phyloP scores from a whole-genome alignment of 1,140 invertebrate species.

The Macrobrachium nipponense region DNA sequence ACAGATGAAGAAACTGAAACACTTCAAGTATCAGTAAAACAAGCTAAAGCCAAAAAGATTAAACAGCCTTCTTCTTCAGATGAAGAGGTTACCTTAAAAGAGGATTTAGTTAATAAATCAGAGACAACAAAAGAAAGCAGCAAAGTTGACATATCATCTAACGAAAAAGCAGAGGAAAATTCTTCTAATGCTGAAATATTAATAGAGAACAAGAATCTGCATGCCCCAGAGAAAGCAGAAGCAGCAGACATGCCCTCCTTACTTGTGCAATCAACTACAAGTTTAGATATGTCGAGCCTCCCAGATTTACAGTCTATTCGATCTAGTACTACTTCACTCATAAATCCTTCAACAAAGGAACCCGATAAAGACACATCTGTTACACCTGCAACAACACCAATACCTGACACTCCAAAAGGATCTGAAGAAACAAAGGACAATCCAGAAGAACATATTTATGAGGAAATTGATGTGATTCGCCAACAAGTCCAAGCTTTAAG shows the following conservation, averaged over 20 bases:
- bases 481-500: slow-evolving; percentile 57
- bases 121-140: not conserved
- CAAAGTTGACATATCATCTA: not conserved
- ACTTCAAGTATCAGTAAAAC: slow-evolving; percentile 33
- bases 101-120: slow-evolving; percentile 1
- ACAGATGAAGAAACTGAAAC: slow-evolving; percentile 48
- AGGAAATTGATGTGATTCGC: slow-evolving; percentile 61
- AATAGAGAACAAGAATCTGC: not conserved
- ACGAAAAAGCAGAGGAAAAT: no score
- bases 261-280: slow-evolving; percentile 15
- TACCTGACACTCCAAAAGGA: not conserved
- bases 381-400: slow-evolving; percentile 22
- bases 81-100: slow-evolving; percentile 54
- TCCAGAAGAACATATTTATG: slow-evolving; percentile 62
- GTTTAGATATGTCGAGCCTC: slow-evolving; percentile 33
- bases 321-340: slow-evolving; percentile 11
- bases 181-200: not conserved
- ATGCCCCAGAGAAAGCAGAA: not conserved
- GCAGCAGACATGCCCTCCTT: not conserved
- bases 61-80: slow-evolving; percentile 35
- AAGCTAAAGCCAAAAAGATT: slow-evolving; percentile 11
- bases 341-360: slow-evolving; percentile 7
- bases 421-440: slow-evolving; percentile 21
- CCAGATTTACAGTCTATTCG: slow-evolving; percentile 37
- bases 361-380: slow-evolving; percentile 15